Percentiles rank a stretch among this genome's conserved stretches.
Conservation (phyloP, 2,888 invertebrate species). For the Argyresthia goedartella region DNA sequence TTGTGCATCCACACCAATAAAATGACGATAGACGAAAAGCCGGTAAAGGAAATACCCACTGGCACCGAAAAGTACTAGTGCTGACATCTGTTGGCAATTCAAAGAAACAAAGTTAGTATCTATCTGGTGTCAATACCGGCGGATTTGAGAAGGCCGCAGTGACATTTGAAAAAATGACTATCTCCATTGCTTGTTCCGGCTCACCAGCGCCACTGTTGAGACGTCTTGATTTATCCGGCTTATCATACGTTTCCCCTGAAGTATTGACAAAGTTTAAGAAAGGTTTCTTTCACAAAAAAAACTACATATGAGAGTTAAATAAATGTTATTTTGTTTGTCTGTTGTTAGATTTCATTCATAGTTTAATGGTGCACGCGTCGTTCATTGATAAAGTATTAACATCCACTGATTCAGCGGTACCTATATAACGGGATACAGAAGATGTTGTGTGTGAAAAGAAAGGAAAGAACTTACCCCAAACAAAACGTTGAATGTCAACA, state of each 20-base stretch:
- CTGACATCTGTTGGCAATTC: slow-evolving; percentile 68
- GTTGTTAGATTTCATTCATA: too few species aligned
- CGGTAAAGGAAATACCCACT: slow-evolving; percentile 71
- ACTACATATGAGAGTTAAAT: too few species aligned
- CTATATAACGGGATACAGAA: not conserved
- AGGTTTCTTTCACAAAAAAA: too few species aligned
- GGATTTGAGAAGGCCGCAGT: slow-evolving; percentile 17
- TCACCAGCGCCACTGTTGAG: slow-evolving; percentile 19
- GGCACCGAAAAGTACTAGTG: slow-evolving; percentile 63
- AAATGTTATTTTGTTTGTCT: too few species aligned
- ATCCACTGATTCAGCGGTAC: too few species aligned
- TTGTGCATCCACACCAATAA: slow-evolving; percentile 69
- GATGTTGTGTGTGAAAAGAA: not conserved
- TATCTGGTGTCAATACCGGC: slow-evolving; percentile 20
- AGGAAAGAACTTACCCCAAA: slow-evolving; percentile 51
- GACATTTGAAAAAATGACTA: slow-evolving; percentile 8
- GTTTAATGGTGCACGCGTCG: too few species aligned
- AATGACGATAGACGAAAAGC: slow-evolving; percentile 69
- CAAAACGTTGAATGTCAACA: slow-evolving; percentile 57
- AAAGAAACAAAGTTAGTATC: slow-evolving; percentile 18
- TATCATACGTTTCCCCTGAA: not conserved
- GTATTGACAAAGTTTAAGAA: too few species aligned
- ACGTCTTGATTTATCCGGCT: not conserved
- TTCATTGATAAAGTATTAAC: too few species aligned
- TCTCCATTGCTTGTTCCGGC: slow-evolving; percentile 4